Percentiles rank a stretch among this genome's conserved stretches.
Conservation (phyloP, 2,113 vertebrate genomes). For the Gadus macrocephalus region DNA sequence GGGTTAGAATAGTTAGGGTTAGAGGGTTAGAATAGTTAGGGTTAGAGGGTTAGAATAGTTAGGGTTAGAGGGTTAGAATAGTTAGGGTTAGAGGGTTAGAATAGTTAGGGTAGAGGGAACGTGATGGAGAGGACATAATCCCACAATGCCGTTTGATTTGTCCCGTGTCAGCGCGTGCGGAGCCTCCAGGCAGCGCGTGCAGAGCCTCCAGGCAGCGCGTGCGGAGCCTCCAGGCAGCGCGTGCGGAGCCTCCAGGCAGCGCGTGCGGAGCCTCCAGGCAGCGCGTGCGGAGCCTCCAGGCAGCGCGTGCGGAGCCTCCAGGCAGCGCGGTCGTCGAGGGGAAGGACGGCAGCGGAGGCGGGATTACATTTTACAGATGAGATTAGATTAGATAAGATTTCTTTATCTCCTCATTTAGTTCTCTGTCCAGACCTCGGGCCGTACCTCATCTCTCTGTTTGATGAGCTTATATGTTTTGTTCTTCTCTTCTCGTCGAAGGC, state of each 20-base stretch:
- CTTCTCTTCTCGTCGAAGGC: slow-evolving; percentile 46
- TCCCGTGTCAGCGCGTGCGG: neutral
- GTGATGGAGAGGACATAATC: neutral
- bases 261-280: neutral
- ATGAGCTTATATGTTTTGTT: slow-evolving; percentile 31
- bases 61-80: neutral
- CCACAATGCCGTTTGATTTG: slow-evolving; percentile 14
- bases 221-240: neutral
- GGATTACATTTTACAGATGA: slow-evolving; percentile 49
- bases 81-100: no score
- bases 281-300: neutral
- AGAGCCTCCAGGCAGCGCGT: no score
- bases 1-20: no score
- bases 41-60: neutral
- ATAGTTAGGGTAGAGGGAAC: neutral
- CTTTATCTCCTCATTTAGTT: slow-evolving; percentile 20
- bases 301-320: neutral
- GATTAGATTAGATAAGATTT: slow-evolving; percentile 54
- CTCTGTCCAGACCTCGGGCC: neutral
- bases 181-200: neutral
- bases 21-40: neutral
- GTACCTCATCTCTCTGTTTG: slow-evolving; percentile 25
- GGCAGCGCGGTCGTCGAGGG: neutral
- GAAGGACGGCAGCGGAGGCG: slow-evolving; percentile 13
- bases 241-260: neutral